phyloP scores from a whole-genome alignment of 1,140 invertebrate species.

The Drosophila punjabiensis region DNA sequence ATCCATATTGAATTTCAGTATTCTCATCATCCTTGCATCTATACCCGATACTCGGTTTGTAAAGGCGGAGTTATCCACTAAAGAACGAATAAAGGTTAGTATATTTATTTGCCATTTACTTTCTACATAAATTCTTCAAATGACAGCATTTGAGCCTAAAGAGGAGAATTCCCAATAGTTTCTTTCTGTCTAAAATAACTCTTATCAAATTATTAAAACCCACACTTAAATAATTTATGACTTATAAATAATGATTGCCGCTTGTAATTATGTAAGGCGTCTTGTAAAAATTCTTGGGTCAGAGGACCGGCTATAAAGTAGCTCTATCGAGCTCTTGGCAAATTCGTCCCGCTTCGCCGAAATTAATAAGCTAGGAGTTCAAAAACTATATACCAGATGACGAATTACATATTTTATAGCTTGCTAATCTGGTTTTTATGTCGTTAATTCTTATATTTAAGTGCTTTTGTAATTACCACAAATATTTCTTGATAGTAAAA shows the following conservation, averaged over 20 bases:
- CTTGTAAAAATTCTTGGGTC: slow-evolving; percentile 4
- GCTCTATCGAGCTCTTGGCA: slow-evolving; percentile 10
- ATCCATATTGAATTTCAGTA: slow-evolving; percentile 30
- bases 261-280: slow-evolving; percentile 9
- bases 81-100: slow-evolving; percentile 69
- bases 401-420: slow-evolving; percentile 6
- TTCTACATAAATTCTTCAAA: background rate
- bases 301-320: slow-evolving; percentile 5
- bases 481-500: slow-evolving; percentile 1
- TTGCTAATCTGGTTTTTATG: slow-evolving; percentile 21
- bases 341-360: slow-evolving; percentile 14
- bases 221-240: background rate
- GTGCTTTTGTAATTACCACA: background rate
- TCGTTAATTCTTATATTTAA: slow-evolving; percentile 17
- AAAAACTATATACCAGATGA: slow-evolving; percentile 13
- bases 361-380: slow-evolving; percentile 7
- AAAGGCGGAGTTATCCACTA: slow-evolving; percentile 59
- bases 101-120: background rate
- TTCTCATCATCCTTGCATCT: slow-evolving; percentile 50
- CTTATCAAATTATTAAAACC: background rate
- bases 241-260: slow-evolving; percentile 12
- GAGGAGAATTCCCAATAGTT: background rate
- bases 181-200: background rate
- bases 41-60: slow-evolving; percentile 39
- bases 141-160: background rate